Percentiles rank a stretch among this genome's conserved stretches.
Conservation (phyloP, 2,888 invertebrate genomes). For the Oxycera nigricornis region DNA sequence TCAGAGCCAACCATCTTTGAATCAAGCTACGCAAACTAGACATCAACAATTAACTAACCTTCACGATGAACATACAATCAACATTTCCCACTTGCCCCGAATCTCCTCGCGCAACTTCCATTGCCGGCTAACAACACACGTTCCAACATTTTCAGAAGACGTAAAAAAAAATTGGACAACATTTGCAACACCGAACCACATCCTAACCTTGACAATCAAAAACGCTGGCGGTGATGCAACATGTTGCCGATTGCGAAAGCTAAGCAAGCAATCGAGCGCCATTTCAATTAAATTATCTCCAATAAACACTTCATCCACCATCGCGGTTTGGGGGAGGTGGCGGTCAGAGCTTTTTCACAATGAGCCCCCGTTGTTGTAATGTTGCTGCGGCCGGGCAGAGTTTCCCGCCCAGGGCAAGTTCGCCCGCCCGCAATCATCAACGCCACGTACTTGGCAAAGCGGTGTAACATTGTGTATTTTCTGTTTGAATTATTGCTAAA, state of each 20-base stretch:
- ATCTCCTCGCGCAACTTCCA: not conserved
- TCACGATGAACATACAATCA: not conserved
- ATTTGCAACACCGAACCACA: no score
- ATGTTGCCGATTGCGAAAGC: slow-evolving; percentile 13
- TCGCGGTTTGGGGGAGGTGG: not conserved
- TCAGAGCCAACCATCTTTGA: not conserved
- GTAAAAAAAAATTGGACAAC: no score
- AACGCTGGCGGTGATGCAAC: slow-evolving; percentile 9
- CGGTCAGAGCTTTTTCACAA: not conserved
- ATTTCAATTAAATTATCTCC: slow-evolving; percentile 27
- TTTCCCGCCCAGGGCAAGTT: not conserved
- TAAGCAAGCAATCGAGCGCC: slow-evolving; percentile 6
- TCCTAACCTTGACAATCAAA: slow-evolving; percentile 26
- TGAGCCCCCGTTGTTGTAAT: not conserved
- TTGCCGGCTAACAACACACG: not conserved
- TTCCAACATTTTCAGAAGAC: no score
- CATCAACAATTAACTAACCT: slow-evolving; percentile 5
- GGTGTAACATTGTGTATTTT: slow-evolving; percentile 5
- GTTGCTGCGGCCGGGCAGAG: not conserved
- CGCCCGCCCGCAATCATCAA: slow-evolving; percentile 12
- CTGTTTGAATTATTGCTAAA: slow-evolving; percentile 16
- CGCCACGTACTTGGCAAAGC: not conserved
- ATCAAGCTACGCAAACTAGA: not conserved
- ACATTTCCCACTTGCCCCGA: not conserved
- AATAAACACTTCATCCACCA: slow-evolving; percentile 24